Base-by-base conservation (phyloP, 2,797 vertebrate genomes). In the Spinus olivaceus region DNA sequence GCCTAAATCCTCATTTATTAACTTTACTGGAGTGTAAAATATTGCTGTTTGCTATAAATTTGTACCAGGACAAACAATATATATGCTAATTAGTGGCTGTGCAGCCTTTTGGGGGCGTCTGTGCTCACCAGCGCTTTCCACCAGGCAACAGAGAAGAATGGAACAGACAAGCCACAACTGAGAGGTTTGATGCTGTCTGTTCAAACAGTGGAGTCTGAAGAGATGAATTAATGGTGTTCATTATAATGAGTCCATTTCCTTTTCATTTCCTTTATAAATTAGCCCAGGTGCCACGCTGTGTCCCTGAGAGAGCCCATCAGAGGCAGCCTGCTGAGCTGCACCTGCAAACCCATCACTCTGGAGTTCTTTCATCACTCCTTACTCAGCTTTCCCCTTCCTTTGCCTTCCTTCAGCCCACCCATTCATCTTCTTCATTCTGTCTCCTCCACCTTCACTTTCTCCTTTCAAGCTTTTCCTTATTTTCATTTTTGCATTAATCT, bases 1-100 rank as follows among this genome's bases (percentile, higher is more conserved):
- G 97, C 97, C 97, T 95, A 98, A 97, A 98, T 97, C 98, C 97
- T 98, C 98, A 98, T 98, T 98, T 98, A 98, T 98, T 98, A 98
- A 98, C 98, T 98, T 98, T 98, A 98, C 97, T 98, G 98, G 97
- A 98, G 97, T 98, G 97, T 98, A 98, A 98, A 98, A 98, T 98
- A 98, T 97, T 98, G 97, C 97, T 98, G 97, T 98, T 98, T 98
- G 97, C 97, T 96, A 97, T 97, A 98, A 98, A 98, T 98, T 98
- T 97, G 89, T 95, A 97, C 95, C 94, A 98, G 97, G 97, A 98
- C 98, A 98, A 98, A 98, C 98, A 98, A 98, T 98, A 98, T 98
- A 98, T 98, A 98, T 98, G 98, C 97, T 98, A 98, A 98, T 98
- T 98, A 97, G 97, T 81, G 95, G 91, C 94, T 96, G 71, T 92